These are phyloP conservation scores for Stratiomys singularior DNA, from an alignment of 2,888 invertebrate genomes.

Conservation along the genomic window DNA sequence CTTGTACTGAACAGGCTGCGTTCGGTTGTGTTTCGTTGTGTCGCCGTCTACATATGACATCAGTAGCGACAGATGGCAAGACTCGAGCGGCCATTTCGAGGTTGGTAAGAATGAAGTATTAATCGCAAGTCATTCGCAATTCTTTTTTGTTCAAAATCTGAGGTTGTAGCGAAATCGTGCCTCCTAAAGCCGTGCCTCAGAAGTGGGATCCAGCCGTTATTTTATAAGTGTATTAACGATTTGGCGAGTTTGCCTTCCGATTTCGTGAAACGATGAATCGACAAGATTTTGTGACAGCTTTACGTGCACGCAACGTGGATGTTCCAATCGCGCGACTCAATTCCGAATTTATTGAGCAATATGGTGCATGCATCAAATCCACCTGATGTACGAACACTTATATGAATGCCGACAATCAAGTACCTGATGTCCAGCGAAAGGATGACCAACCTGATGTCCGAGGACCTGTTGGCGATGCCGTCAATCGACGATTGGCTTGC, in stretches of 20 bases:
- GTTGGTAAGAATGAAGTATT: too few species aligned
- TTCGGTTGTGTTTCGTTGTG: too few species aligned
- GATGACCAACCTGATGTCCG: background rate
- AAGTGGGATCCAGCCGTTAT: background rate
- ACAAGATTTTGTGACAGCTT: background rate
- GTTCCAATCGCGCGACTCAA: background rate
- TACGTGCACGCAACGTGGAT: slow-evolving; percentile 6
- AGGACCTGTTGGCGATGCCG: background rate
- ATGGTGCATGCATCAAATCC: background rate
- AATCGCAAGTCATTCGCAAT: too few species aligned
- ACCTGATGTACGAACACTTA: background rate
- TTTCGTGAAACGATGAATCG: background rate
- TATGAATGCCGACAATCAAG: background rate
- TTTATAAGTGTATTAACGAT: background rate
- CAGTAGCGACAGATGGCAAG: too few species aligned
- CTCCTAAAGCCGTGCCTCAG: background rate
- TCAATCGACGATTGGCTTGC: too few species aligned
- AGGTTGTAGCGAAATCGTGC: background rate
- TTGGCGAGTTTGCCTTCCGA: background rate
- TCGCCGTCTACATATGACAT: too few species aligned
- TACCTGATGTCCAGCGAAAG: background rate
- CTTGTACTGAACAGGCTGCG: too few species aligned
- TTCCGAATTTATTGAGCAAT: background rate
- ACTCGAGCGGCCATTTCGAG: too few species aligned
- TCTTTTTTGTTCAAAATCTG: background rate